Evolutionary conservation across 2,113 vertebrate species (phyloP).

Genomic region (Poicephalus gulielmi): DNA sequence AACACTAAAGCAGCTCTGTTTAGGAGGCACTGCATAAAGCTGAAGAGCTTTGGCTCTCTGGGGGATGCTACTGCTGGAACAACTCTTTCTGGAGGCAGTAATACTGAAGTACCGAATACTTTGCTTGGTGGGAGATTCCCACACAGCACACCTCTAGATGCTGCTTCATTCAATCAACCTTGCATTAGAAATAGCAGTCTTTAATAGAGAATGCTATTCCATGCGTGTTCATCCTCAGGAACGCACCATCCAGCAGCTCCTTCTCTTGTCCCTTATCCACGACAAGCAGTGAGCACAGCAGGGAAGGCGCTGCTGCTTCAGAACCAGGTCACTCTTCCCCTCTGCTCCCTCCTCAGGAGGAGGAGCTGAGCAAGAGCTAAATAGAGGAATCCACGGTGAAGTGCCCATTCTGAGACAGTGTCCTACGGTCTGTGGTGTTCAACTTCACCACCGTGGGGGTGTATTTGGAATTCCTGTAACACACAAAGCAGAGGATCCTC

Average conservation of each 20-base stretch:
- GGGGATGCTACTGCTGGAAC: background rate
- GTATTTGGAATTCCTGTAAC: conserved; percentile 45
- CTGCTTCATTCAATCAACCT: background rate
- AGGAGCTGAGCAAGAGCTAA: conserved; percentile 10
- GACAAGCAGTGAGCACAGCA: background rate
- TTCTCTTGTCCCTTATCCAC: background rate
- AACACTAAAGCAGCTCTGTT: background rate
- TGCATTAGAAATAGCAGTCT: background rate
- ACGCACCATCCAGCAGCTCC: background rate
- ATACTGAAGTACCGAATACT: background rate
- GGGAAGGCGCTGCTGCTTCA: background rate
- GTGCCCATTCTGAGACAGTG: conserved; percentile 69
- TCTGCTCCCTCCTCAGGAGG: background rate
- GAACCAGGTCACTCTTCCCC: background rate
- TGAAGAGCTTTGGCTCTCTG: background rate
- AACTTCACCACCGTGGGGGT: background rate
- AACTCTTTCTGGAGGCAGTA: background rate
- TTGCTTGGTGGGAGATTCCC: background rate
- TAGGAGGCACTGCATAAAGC: background rate
- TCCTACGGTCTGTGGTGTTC: conserved; percentile 51
- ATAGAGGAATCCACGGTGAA: conserved; percentile 68
- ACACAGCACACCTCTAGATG: fast-evolving
- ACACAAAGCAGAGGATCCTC: conserved; percentile 83
- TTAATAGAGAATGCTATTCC: background rate
- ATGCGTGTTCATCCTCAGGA: background rate